Evolutionary conservation across 1,140 invertebrate genomes (phyloP).

Genomic region (Whitmania pigra): DNA sequence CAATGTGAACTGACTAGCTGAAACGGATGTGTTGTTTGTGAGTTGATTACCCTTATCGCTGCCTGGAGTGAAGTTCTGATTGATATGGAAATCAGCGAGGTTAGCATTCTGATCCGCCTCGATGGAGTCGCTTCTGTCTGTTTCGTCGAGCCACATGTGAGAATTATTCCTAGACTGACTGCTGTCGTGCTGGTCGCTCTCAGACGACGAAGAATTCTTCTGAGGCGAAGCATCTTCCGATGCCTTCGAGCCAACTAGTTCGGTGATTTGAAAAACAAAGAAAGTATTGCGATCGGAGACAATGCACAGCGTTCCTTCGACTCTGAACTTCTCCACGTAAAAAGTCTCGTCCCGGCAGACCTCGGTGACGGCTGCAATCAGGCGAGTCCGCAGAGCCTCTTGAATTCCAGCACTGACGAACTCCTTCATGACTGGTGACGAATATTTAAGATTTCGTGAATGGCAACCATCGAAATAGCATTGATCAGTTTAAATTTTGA

Average conservation of each 20-base stretch:
- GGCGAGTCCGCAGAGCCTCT: background rate
- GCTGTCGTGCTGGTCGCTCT: slow-evolving; percentile 4
- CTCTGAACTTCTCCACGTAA: slow-evolving; percentile 22
- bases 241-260: slow-evolving; percentile 18
- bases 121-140: no score
- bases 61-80: no score
- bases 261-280: slow-evolving; percentile 22
- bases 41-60: no score
- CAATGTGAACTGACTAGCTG: no score
- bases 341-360: slow-evolving; percentile 22
- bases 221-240: background rate
- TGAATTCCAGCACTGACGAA: background rate
- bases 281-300: slow-evolving; percentile 22
- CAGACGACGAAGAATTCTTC: background rate
- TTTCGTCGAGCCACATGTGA: background rate
- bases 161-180: slow-evolving; percentile 9
- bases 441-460: no score
- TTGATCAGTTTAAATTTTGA: no score
- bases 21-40: no score
- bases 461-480: no score
- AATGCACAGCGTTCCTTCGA: slow-evolving; percentile 24
- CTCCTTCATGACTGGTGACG: no score
- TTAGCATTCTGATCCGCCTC: no score
- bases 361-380: slow-evolving; percentile 22
- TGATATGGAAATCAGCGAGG: no score